Base-by-base conservation (phyloP, 2,797 vertebrate genomes). In the Mus caroli region DNA sequence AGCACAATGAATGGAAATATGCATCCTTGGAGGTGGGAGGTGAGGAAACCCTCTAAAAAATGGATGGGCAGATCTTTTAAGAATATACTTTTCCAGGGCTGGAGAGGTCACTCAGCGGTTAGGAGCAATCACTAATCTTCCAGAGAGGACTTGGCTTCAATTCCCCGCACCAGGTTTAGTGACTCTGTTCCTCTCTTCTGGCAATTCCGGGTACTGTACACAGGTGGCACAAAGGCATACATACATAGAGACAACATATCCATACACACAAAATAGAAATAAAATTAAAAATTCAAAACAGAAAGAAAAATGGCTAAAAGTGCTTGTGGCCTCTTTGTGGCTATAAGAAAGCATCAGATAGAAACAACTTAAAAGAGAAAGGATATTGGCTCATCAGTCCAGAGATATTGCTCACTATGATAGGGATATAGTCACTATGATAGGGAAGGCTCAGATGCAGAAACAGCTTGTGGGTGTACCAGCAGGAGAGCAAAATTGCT, bases 351-450 rank as follows among this genome's bases (percentile, higher is more conserved):
- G 9, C 28, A 11, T 58, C 2, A n/a, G 13, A 62, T 3, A n/a
- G 12, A n/a, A 77, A 6, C 20, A 89, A n/a, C 40, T 50, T 46
- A 50, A n/a, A 34, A 40, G 31, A 60, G 19, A 28, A 37, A 73
- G 0, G 50, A 75, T 15, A 40, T n/a, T 50, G 19, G 56, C 11
- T 56, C 17, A 22, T 26, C 0, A 17, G 12, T 62, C 20, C 31
- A 46, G n/a, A 58, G 28, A 34, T 46, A 9, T 0, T 17, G 50
- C 12, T 1, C 40, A 24, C 20, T 11, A 2, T 43, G 17, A 1
- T 34, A 13, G 4, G 6, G 8, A 58, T n/a, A n/a, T n/a, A n/a
- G n/a, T 1, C 40, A 24, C 20, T 11, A 2, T 43, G 17, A 1
- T 34, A 13, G 4, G 6, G 8, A 58, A 60, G 54, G 52, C 54